Evolutionary conservation across 2,888 invertebrate species (phyloP).

Genomic region (Cerceris ruficornis): DNA sequence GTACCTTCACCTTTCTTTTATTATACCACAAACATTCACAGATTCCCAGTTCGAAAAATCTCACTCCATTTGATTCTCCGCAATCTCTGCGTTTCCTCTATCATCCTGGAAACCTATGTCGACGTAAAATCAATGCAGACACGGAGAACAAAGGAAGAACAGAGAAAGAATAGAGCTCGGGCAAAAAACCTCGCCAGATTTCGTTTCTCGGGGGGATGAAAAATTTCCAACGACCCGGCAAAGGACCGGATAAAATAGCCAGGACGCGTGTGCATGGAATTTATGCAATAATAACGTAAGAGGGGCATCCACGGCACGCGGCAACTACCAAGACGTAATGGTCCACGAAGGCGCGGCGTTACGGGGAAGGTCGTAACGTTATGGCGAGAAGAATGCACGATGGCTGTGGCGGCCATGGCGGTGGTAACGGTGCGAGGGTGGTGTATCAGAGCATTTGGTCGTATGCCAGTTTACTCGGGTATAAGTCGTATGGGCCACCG

Average conservation of each 20-base stretch:
- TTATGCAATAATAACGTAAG: slow-evolving; percentile 59
- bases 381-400: slow-evolving; percentile 59
- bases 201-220: no score
- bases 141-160: no score
- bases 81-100: no score
- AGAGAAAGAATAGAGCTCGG: no score
- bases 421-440: slow-evolving; percentile 16
- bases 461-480: slow-evolving; percentile 76
- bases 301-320: slow-evolving; percentile 39
- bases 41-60: not conserved
- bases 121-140: no score
- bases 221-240: no score
- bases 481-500: slow-evolving; percentile 71
- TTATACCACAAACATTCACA: not conserved
- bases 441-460: slow-evolving; percentile 75
- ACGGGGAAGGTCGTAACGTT: slow-evolving; percentile 52
- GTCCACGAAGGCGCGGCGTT: slow-evolving; percentile 29
- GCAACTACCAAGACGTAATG: slow-evolving; percentile 31
- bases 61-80: no score
- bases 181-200: no score
- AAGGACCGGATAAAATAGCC: slow-evolving; percentile 38
- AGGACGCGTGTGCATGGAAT: slow-evolving; percentile 51
- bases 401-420: slow-evolving; percentile 13
- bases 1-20: not conserved
- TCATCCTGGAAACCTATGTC: no score